A percentile compares a stretch with the other conserved stretches of the same genome.
phyloP scores from a whole-genome alignment of 1,140 invertebrate genomes.

The Nilaparvata lugens region DNA sequence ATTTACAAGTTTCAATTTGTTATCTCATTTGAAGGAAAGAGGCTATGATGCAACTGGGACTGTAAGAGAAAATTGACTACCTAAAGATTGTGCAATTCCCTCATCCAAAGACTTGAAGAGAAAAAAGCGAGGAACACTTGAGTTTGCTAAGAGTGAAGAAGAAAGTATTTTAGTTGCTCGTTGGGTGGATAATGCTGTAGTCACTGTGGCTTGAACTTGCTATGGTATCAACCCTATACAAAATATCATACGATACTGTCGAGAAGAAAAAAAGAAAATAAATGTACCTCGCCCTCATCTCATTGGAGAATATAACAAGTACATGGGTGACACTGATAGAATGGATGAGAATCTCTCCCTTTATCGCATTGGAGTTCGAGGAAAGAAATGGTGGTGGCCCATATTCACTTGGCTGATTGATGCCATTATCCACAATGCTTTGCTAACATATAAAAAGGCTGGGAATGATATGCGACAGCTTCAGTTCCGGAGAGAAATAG shows the following conservation, averaged over 20 bases:
- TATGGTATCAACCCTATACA: slow-evolving; percentile 10
- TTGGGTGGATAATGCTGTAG: slow-evolving; percentile 15
- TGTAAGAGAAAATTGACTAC: slow-evolving; percentile 25
- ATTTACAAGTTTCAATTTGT: slow-evolving; percentile 26
- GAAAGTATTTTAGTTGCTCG: slow-evolving; percentile 9
- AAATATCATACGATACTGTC: slow-evolving; percentile 4
- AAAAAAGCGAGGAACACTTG: slow-evolving; percentile 9
- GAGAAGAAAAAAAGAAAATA: slow-evolving; percentile 11
- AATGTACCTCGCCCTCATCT: slow-evolving; percentile 4
- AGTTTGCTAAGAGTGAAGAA: slow-evolving; percentile 1
- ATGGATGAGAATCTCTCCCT: slow-evolving; percentile 34
- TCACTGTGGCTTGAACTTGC: slow-evolving; percentile 5
- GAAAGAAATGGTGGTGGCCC: slow-evolving; percentile 35
- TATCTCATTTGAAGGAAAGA: slow-evolving; percentile 19
- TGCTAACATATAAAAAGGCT: slow-evolving; percentile 26
- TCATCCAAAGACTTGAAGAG: slow-evolving; percentile 19
- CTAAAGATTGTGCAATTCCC: slow-evolving; percentile 18
- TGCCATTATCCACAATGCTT: slow-evolving; percentile 30
- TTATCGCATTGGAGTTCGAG: slow-evolving; percentile 30
- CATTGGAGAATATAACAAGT: slow-evolving; percentile 10
- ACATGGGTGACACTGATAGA: slow-evolving; percentile 27
- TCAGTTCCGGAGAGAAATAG: slow-evolving; percentile 24
- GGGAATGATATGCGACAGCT: slow-evolving; percentile 20
- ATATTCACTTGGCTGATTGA: slow-evolving; percentile 31
- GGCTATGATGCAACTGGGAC: slow-evolving; percentile 25